phyloP scores from a whole-genome alignment of 1,140 invertebrate genomes.

The Temnothorax nylanderi region DNA sequence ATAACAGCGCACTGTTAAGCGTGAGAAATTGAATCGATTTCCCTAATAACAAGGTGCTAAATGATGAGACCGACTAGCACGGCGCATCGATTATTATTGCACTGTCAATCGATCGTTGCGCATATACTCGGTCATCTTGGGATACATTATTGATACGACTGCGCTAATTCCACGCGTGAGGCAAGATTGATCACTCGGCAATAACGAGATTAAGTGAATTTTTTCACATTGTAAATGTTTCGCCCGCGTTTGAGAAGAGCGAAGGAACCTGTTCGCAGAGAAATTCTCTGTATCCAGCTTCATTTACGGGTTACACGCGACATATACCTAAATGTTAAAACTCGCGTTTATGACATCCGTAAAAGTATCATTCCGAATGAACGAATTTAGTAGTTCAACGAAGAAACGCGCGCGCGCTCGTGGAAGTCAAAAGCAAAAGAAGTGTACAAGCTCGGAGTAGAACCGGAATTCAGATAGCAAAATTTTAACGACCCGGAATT shows the following conservation, averaged over 20 bases:
- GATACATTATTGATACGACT: constrained; percentile 1
- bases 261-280: neutral
- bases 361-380: neutral
- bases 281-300: neutral
- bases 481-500: constrained; percentile 20
- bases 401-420: neutral
- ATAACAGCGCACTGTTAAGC: constrained; percentile 71
- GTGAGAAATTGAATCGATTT: constrained; percentile 64
- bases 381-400: neutral
- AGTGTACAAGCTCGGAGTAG: neutral
- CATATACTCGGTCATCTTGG: neutral
- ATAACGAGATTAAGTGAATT: constrained; percentile 5
- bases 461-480: constrained; percentile 27
- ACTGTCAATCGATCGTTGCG: neutral
- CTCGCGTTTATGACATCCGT: neutral
- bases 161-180: neutral
- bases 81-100: constrained; percentile 42
- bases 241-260: neutral
- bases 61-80: constrained; percentile 4
- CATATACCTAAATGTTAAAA: neutral
- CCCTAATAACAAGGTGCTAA: constrained; percentile 56
- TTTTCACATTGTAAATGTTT: neutral
- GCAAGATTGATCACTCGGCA: neutral
- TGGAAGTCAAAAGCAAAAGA: neutral
- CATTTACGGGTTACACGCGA: neutral